A percentile compares a stretch with the other conserved stretches of the same genome.
Conservation (phyloP, 2,113 vertebrate species). For the Elephantulus edwardii region DNA sequence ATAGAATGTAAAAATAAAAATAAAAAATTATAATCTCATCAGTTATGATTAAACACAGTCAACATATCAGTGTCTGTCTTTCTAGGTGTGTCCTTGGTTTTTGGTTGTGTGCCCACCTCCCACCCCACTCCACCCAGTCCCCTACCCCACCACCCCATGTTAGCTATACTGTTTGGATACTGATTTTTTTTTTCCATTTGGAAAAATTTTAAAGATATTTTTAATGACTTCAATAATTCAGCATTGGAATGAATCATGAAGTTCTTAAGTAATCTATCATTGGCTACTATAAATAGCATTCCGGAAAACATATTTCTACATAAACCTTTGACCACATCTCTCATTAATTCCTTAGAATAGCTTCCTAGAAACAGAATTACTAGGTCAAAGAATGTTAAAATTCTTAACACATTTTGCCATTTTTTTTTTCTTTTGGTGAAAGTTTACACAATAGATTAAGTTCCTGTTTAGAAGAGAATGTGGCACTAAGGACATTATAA, state of each 20-base stretch:
- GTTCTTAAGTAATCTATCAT: constrained; percentile 1
- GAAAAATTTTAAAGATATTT: not conserved
- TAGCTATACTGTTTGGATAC: not conserved
- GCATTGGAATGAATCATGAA: not conserved
- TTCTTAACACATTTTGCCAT: not conserved
- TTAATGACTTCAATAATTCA: constrained; percentile 18
- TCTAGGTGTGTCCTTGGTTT: too few relatives aligned
- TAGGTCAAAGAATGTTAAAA: not conserved
- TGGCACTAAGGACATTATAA: too few relatives aligned
- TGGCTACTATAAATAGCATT: not conserved
- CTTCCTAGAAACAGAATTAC: constrained; percentile 44
- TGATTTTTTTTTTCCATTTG: not conserved
- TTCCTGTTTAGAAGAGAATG: not conserved
- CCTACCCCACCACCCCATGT: too few relatives aligned
- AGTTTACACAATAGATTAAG: not conserved
- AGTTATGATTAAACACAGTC: not conserved
- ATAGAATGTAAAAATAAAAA: not conserved
- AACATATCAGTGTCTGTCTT: not conserved
- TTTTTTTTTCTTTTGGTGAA: not conserved
- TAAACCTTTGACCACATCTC: not conserved
- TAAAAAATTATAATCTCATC: constrained; percentile 1
- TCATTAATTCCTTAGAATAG: constrained; percentile 8
- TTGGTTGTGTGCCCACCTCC: too few relatives aligned
- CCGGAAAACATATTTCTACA: constrained; percentile 19
- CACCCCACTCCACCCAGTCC: not conserved